Base-by-base conservation (phyloP, 2,888 invertebrate genomes). In the Drosophila atroscutellata region DNA sequence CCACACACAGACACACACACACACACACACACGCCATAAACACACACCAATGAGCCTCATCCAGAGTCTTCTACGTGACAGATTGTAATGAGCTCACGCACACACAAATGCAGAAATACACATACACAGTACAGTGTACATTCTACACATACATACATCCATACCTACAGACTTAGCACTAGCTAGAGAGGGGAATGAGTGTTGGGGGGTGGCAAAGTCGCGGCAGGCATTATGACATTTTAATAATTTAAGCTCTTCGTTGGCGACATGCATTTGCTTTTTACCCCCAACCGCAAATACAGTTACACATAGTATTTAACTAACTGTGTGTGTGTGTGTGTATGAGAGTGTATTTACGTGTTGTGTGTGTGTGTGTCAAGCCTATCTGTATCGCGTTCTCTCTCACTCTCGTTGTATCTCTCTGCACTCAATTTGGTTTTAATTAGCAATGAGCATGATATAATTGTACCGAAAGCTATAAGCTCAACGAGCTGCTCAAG, bases 381-480 rank as follows among this genome's bases (percentile, higher is more conserved):
- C 32, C 15, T 20, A 34, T 20, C 39, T n/a, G 36, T 26, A 39
- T 42, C 49, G 20, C 45, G 26, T 45, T 26, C n/a, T 9, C 11
- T 58, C n/a, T 42, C 20, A 37, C 34, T 37, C 56, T 52, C 32
- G n/a, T 13, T 42, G 2, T 62, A 42, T 55, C 3, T 65, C 49
- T 73, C 47, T 59, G 85, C 74, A 84, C 80, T 90, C 87, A 90
- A 90, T 87, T 87, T 90, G 87, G 85, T 82, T 86, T 86, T 90
- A 86, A 86, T 86, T 86, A 89, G 86, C 87, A 86, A 90, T 86
- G 76, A 81, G 90, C 89, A 89, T 84, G 75, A 75, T 84, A 86
- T 86, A 84, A 90, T 90, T 90, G 76, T 89, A 81, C 65, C 71
- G 57, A 83, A 77, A 86, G 86, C 89, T 65, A 90, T 86, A 75